A percentile compares a stretch with the other conserved stretches of the same genome.
phyloP scores from a whole-genome alignment of 1,140 invertebrate species.

The Diabrotica undecimpunctata region DNA sequence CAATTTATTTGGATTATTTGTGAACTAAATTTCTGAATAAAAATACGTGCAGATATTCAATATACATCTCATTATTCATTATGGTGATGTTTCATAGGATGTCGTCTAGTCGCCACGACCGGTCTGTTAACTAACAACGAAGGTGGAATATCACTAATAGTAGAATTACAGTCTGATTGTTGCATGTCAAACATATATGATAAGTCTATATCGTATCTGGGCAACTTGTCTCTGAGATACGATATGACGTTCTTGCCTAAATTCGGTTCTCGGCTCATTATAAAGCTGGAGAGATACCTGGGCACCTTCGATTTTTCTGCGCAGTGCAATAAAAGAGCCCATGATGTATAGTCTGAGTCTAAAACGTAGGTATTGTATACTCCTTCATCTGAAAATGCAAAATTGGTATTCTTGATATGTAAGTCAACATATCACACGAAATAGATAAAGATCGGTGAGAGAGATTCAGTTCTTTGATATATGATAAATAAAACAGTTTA shows the following conservation, averaged over 20 bases:
- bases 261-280: constrained; percentile 64
- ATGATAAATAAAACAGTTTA: too few relatives aligned
- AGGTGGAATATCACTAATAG: constrained; percentile 33
- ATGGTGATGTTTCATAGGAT: constrained; percentile 44
- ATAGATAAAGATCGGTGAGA: too few relatives aligned
- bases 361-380: constrained; percentile 83
- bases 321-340: constrained; percentile 79
- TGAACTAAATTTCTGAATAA: too few relatives aligned
- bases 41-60: neutral
- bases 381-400: constrained; percentile 68
- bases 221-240: constrained; percentile 57
- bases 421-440: too few relatives aligned
- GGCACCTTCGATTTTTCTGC: constrained; percentile 76
- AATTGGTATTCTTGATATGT: neutral
- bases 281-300: constrained; percentile 78
- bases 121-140: constrained; percentile 33
- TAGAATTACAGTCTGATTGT: constrained; percentile 60
- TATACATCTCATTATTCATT: constrained; percentile 9
- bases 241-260: constrained; percentile 59
- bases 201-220: constrained; percentile 72
- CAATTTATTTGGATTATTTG: too few relatives aligned
- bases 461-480: too few relatives aligned
- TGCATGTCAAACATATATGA: constrained; percentile 78
- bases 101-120: constrained; percentile 28
- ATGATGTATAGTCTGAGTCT: constrained; percentile 76